These are phyloP conservation scores for Eurosta solidaginis DNA, from an alignment of 1,140 invertebrate genomes.

Conservation along the genomic window DNA sequence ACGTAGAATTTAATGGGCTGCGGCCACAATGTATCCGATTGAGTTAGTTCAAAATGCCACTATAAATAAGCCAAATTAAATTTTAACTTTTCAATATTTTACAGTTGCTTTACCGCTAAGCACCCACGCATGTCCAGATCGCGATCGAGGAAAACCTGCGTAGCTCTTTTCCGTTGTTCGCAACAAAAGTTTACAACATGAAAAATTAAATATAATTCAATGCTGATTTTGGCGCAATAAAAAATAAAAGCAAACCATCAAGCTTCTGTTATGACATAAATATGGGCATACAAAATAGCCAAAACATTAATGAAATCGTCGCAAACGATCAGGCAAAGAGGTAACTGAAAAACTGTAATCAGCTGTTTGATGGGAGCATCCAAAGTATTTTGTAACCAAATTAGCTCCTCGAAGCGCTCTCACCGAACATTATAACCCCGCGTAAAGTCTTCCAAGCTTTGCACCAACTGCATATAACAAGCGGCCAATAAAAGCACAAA, in stretches of 20 bases:
- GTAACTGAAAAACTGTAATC: slow-evolving; percentile 32
- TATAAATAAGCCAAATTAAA: neutral
- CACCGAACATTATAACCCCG: too few species aligned
- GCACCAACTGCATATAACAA: neutral
- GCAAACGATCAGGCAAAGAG: slow-evolving; percentile 3
- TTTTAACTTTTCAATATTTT: neutral
- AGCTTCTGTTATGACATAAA: slow-evolving; percentile 46
- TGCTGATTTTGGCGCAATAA: slow-evolving; percentile 42
- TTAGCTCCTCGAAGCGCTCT: neutral
- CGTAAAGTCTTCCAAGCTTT: neutral
- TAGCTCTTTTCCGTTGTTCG: slow-evolving; percentile 11
- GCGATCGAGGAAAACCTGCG: neutral
- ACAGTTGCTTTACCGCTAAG: neutral
- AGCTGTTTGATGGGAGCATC: neutral
- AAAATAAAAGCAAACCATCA: slow-evolving; percentile 51
- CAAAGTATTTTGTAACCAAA: neutral
- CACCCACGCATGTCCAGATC: neutral
- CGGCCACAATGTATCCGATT: neutral
- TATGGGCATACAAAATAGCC: slow-evolving; percentile 53
- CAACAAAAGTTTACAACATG: slow-evolving; percentile 46
- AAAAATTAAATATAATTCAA: slow-evolving; percentile 46
- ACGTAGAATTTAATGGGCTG: slow-evolving; percentile 36
- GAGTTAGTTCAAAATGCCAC: neutral
- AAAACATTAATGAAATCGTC: slow-evolving; percentile 43
- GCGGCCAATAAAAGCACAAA: neutral